Evolutionary conservation across 2,888 invertebrate genomes (phyloP).

Genomic region (Zele albiditarsus): DNA sequence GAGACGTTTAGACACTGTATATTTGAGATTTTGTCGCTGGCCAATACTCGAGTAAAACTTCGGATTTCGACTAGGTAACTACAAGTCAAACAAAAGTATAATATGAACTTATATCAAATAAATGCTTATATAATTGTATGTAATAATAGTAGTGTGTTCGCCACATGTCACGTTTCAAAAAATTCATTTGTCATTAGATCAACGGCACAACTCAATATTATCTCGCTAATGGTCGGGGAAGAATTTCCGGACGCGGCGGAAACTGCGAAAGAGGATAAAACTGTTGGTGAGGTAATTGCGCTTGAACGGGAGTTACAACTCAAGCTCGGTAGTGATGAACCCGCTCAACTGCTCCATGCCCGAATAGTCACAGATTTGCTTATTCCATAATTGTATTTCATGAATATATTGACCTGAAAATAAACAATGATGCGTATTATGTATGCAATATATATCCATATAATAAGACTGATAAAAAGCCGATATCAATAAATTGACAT

Average conservation of each 20-base stretch:
- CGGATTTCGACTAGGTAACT: conserved; percentile 60
- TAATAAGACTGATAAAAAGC: not conserved
- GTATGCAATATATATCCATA: not conserved
- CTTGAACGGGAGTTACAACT: conserved; percentile 61
- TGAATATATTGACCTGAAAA: not conserved
- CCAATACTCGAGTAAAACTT: conserved; percentile 45
- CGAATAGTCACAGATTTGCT: conserved; percentile 63
- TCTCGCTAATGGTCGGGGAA: conserved; percentile 57
- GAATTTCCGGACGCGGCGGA: conserved; percentile 56
- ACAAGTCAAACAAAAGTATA: not conserved
- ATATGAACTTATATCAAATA: too few relatives aligned
- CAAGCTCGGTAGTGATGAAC: conserved; percentile 54
- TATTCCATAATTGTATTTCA: conserved; percentile 56
- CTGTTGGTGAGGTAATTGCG: conserved; percentile 57
- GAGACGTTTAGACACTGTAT: conserved; percentile 59
- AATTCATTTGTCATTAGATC: conserved; percentile 53
- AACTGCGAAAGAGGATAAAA: conserved; percentile 50
- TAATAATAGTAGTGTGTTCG: not conserved
- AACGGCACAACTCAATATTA: conserved; percentile 58
- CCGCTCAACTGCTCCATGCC: conserved; percentile 58
- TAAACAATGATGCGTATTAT: not conserved
- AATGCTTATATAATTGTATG: not conserved
- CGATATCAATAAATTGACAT: conserved; percentile 11
- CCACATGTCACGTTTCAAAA: too few relatives aligned
- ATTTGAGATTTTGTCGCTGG: conserved; percentile 58